Base-by-base conservation (phyloP, 1,140 invertebrate species). In the Heliconius nattereri region DNA sequence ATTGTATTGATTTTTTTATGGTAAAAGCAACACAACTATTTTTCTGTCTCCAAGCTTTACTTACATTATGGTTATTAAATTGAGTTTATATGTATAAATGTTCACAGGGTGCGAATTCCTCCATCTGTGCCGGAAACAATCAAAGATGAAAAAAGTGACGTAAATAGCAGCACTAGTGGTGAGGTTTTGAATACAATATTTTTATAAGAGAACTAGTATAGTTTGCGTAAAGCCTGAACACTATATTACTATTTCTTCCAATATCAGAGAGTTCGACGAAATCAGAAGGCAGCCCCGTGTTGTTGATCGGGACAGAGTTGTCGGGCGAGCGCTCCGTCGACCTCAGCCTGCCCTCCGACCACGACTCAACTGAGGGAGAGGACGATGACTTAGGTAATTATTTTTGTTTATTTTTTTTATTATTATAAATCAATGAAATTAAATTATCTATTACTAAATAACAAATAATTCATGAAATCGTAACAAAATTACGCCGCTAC, bases 311-410 rank as follows among this genome's bases (percentile, higher is more conserved):
- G 16, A 91, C 83, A 16, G 94, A 91, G 76, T 71, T 95, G 81
- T 89, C 89, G 19, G 87, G 78, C 29, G 92, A 92, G 37, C 82
- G 90, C 32, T 86, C 79, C 2, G 85, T 91, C 0, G 95, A 95
- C 49, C 93, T 97, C 82, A 95, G 96, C 81, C 86, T 97, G 57
- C 96, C 96, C 78, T 96, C 96, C 23, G 97, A 97, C 92, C 97
- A 98, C 85, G 97, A 97, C 85, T 97, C 97, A 9, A 97, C 97
- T 0, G 97, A 96, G 80, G 97, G 97, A 0, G 97, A 97, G 84
- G 97, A 97, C n/a, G 95, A 96, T 49, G 95, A 96, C 26, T 49
- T 89, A 13, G 90, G 91, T 92, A 70, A 83, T 11, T 57, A 57
- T 11, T 57, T 57, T 16, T 35, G 32, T 35, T 7, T 7, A 35